Conservation (phyloP, 2,797 vertebrate species). For the Harpagifer antarcticus region DNA sequence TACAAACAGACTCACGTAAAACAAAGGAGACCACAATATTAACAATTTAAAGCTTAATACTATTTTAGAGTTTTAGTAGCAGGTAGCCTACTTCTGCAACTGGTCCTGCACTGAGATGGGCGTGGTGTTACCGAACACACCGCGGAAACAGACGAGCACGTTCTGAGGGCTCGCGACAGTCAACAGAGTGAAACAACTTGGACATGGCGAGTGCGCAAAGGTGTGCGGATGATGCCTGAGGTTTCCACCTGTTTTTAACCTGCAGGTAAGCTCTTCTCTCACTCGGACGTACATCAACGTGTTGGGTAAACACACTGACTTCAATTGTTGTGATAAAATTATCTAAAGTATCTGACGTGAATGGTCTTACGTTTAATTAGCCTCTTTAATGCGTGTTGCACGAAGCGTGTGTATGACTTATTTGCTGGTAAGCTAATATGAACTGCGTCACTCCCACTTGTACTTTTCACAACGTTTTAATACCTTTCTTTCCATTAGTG, state of each 20-base stretch:
- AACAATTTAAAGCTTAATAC: no score
- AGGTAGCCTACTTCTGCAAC: constrained; percentile 1
- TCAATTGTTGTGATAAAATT: not conserved
- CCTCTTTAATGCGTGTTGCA: not conserved
- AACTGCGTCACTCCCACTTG: not conserved
- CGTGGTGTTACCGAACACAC: constrained; percentile 49
- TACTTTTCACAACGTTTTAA: not conserved
- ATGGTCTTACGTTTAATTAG: not conserved
- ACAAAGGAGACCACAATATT: not conserved
- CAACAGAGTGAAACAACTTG: constrained; percentile 2
- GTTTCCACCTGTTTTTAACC: not conserved
- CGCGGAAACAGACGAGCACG: constrained; percentile 45
- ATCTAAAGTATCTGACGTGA: not conserved
- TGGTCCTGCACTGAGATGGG: constrained; percentile 38
- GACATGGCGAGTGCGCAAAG: not conserved
- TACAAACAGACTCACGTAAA: not conserved
- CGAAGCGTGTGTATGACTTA: not conserved
- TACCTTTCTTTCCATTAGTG: not conserved
- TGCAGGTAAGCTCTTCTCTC: constrained; percentile 33
- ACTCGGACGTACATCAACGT: constrained; percentile 1
- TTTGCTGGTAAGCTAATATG: not conserved
- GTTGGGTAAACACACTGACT: not conserved
- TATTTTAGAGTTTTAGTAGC: not conserved
- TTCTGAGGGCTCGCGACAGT: not conserved
- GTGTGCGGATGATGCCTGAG: not conserved